Evolutionary conservation across 2,113 vertebrate species (phyloP), one percentile per base, ranked within the genome.

Genomic region (Varanus komodoensis): DNA sequence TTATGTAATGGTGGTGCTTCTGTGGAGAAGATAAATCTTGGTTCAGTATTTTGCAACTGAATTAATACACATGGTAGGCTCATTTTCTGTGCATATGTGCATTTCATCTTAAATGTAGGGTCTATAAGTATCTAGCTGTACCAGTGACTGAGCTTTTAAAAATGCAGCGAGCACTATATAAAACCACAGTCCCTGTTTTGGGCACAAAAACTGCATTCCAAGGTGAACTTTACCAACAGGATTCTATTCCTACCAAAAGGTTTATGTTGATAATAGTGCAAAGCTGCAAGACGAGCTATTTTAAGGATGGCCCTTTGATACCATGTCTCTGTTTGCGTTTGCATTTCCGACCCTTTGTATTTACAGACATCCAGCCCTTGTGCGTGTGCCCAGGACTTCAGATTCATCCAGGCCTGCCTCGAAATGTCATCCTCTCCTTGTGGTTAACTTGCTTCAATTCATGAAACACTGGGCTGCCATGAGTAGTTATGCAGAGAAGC

Each of bases 361-460:
- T 93, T 92, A 71, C 75, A 68, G 27, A 38, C 80, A 90, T 64
- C 69, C 54, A 77, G 19, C 27, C 52, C 71, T 6, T 19, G 17
- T 73, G 69, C 92, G 86, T 91, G 73, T 82, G 81, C 92, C 90
- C 75, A 52, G 85, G 86, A 91, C 82, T 89, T 84, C 92, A 73
- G 82, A 89, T 83, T 91, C 86, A 75, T 94, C 93, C 91, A 91
- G 86, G 91, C 91, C 86, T 96, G 94, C 94, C 90, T 27, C 78
- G 74, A 94, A 95, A 96, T 96, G 95, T 96, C 95, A 96, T 94
- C 93, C 81, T 96, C 92, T 94, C 95, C 96, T 95, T 87, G 95
- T 95, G 94, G 94, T 95, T 95, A 95, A 93, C 93, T 95, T 87
- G 87, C 93, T 94, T 93, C 94, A 94, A 94, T 96, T 95, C 94